Evolutionary conservation across 2,113 vertebrate genomes (phyloP).

Genomic region (Sinosuthora webbiana): DNA sequence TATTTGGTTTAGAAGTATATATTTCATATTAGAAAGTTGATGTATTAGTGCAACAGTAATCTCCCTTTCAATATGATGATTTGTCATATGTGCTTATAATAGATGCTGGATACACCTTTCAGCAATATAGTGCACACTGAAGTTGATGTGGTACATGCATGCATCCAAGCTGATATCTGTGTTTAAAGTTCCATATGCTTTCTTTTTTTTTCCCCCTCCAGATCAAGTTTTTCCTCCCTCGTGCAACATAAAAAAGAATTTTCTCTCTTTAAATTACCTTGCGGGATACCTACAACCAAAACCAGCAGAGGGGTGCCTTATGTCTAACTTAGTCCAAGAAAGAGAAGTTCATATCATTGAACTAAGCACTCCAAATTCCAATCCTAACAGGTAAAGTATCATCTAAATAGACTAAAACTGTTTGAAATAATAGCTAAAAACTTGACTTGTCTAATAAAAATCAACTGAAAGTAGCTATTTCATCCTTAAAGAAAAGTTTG

Average conservation of each 20-base stretch:
- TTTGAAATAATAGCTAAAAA: not conserved
- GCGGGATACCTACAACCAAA: slow-evolving; percentile 88
- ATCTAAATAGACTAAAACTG: not conserved
- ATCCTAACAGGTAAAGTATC: slow-evolving; percentile 84
- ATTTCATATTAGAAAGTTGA: not conserved
- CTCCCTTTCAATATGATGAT: not conserved
- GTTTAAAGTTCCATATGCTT: not conserved
- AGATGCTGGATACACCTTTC: not conserved
- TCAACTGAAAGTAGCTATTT: not conserved
- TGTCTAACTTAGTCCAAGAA: slow-evolving; percentile 74
- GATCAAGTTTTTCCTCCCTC: slow-evolving; percentile 86
- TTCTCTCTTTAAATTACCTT: slow-evolving; percentile 96
- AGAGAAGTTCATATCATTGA: slow-evolving; percentile 93
- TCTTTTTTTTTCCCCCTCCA: slow-evolving; percentile 38
- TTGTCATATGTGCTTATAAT: not conserved
- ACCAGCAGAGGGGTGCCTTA: slow-evolving; percentile 84
- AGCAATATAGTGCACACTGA: not conserved
- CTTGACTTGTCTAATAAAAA: not conserved
- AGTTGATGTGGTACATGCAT: not conserved
- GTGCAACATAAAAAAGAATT: slow-evolving; percentile 90
- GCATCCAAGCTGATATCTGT: not conserved
- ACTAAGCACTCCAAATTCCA: slow-evolving; percentile 88
- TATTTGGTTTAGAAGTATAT: not conserved
- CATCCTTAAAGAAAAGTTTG: not conserved
- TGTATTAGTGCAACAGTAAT: not conserved